Conservation (phyloP, 2,888 invertebrate genomes). For the Philereme transversata region DNA sequence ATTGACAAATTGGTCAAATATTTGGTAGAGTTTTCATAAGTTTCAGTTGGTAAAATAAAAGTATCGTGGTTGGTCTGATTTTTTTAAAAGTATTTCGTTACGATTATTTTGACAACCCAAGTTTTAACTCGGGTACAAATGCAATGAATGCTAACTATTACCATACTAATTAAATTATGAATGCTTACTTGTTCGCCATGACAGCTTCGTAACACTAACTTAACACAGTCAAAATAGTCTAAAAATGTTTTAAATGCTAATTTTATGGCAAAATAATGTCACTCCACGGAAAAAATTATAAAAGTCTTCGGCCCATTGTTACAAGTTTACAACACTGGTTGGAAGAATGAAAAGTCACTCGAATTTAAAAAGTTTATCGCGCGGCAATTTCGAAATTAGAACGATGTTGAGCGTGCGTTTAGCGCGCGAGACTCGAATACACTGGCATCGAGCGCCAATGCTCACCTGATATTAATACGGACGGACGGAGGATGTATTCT, state of each 20-base stretch:
- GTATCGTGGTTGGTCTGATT: no score
- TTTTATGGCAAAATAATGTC: constrained; percentile 17
- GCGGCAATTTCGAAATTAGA: constrained; percentile 52
- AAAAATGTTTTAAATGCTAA: constrained; percentile 50
- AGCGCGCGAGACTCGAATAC: constrained; percentile 45
- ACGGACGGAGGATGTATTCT: constrained; percentile 28
- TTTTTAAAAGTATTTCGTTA: no score
- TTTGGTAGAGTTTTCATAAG: no score
- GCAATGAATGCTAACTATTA: constrained; percentile 17
- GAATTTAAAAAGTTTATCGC: constrained; percentile 39
- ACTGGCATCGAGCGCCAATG: constrained; percentile 48
- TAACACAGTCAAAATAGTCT: constrained; percentile 47
- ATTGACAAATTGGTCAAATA: no score
- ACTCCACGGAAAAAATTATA: constrained; percentile 20
- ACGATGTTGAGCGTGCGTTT: constrained; percentile 48
- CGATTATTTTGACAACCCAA: no score
- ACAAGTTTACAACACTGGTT: constrained; percentile 44
- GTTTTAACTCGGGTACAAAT: no score
- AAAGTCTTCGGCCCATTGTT: constrained; percentile 48
- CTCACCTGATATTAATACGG: constrained; percentile 43
- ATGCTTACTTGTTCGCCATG: constrained; percentile 57
- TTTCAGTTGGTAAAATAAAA: no score
- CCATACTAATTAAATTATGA: constrained; percentile 47
- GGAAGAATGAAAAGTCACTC: constrained; percentile 25
- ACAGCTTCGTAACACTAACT: constrained; percentile 48